Percentiles rank a stretch among this genome's conserved stretches.
Conservation (phyloP, 2,113 vertebrate genomes). For the Barnardius zonarius region DNA sequence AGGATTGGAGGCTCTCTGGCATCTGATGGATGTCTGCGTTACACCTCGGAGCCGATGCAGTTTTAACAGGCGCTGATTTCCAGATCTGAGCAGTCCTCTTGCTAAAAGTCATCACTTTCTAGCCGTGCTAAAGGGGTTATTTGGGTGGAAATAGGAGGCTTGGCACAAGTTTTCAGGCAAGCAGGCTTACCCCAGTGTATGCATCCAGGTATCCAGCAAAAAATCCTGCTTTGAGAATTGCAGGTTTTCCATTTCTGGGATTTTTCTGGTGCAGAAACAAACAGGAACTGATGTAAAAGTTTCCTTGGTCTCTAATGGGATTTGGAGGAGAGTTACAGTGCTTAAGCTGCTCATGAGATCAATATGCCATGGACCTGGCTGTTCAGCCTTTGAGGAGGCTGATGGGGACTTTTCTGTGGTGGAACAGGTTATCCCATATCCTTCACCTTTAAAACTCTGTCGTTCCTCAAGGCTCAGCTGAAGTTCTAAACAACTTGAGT, state of each 20-base stretch:
- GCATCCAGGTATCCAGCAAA: neutral
- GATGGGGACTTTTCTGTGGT: neutral
- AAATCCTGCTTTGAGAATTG: neutral
- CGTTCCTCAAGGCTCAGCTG: neutral
- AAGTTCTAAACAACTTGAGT: neutral
- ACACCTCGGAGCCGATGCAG: neutral
- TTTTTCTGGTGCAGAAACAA: neutral
- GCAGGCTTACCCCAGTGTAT: neutral
- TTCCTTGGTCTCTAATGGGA: neutral
- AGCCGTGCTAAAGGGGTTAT: neutral
- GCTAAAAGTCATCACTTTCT: neutral
- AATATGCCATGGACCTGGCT: accelerated
- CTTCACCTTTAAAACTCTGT: neutral
- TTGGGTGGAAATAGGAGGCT: neutral
- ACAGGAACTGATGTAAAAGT: neutral
- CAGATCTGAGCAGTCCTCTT: neutral
- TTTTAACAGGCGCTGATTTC: neutral
- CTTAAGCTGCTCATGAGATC: neutral
- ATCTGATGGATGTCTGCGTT: neutral
- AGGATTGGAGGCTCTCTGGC: neutral
- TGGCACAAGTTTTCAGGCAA: neutral
- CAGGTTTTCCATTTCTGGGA: neutral
- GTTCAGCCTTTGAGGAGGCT: neutral
- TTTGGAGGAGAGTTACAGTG: neutral
- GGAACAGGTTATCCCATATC: neutral